Evolutionary conservation across 2,888 invertebrate species (phyloP).

Genomic region (Drosophila kuntzei): DNA sequence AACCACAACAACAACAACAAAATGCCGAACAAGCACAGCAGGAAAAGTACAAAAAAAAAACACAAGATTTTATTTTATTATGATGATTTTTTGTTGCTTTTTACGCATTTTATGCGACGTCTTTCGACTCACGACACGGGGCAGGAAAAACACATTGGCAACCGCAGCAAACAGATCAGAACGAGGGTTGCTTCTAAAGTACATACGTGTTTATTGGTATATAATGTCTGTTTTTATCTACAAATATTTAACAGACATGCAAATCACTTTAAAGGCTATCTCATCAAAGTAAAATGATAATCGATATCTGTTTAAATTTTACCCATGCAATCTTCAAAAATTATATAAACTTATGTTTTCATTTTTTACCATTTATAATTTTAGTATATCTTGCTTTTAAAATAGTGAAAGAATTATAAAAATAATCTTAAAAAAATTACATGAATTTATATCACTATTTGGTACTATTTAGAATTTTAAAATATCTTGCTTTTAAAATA

Average conservation of each 20-base stretch:
- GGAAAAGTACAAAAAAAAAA: slow-evolving; percentile 32
- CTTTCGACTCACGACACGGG: slow-evolving; percentile 21
- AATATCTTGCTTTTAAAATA: background rate
- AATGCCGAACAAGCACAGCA: slow-evolving; percentile 9
- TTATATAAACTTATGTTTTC: too few species aligned
- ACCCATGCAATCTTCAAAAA: background rate
- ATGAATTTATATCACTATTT: too few species aligned
- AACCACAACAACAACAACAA: slow-evolving; percentile 19
- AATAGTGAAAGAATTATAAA: too few species aligned
- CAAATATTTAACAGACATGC: background rate
- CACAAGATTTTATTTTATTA: slow-evolving; percentile 63
- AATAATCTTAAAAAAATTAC: too few species aligned
- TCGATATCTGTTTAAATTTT: background rate
- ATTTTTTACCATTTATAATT: background rate
- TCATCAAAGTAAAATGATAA: background rate
- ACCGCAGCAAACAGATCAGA: slow-evolving; percentile 32
- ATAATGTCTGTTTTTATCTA: background rate
- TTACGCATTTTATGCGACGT: slow-evolving; percentile 69
- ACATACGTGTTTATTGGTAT: background rate
- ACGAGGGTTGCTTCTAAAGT: background rate
- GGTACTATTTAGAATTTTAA: background rate
- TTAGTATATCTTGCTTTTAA: background rate
- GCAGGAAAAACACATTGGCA: slow-evolving; percentile 37
- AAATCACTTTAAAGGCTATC: background rate
- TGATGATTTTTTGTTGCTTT: slow-evolving; percentile 60